phyloP scores from a whole-genome alignment of 2,888 invertebrate genomes.

The Scaptomyza tumidula region DNA sequence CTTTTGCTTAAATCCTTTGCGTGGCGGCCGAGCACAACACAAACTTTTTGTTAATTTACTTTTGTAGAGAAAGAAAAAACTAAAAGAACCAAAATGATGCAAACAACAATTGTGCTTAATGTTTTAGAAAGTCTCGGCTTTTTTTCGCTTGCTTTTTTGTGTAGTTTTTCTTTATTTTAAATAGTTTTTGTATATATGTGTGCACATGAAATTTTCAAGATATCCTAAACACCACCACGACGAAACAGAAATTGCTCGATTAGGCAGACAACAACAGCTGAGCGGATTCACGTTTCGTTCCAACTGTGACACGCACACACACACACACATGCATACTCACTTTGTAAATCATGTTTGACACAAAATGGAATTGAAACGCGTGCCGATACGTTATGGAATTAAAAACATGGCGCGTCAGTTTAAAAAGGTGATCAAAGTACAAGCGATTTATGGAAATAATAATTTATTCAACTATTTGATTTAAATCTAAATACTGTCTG shows the following conservation, averaged over 20 bases:
- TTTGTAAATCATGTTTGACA: neutral
- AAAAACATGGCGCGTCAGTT: conserved; percentile 23
- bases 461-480: conserved; percentile 33
- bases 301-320: neutral
- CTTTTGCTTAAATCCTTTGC: conserved; percentile 21
- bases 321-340: neutral
- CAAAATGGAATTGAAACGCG: conserved; percentile 19
- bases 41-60: conserved; percentile 32
- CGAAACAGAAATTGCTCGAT: conserved; percentile 61
- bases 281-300: conserved; percentile 37
- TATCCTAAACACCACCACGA: conserved; percentile 59
- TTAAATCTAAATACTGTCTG: conserved; percentile 24
- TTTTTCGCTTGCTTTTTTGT: conserved; percentile 8
- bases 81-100: conserved; percentile 72
- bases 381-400: conserved; percentile 15
- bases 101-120: conserved; percentile 41
- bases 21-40: conserved; percentile 6
- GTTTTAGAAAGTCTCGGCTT: conserved; percentile 19
- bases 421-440: neutral
- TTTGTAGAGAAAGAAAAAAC: conserved; percentile 61
- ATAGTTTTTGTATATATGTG: conserved; percentile 9
- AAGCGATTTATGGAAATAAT: conserved; percentile 2
- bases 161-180: neutral
- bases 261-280: conserved; percentile 46
- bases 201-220: conserved; percentile 45